Base-by-base conservation (phyloP, 2,113 vertebrate genomes). In the Pipra filicauda region DNA sequence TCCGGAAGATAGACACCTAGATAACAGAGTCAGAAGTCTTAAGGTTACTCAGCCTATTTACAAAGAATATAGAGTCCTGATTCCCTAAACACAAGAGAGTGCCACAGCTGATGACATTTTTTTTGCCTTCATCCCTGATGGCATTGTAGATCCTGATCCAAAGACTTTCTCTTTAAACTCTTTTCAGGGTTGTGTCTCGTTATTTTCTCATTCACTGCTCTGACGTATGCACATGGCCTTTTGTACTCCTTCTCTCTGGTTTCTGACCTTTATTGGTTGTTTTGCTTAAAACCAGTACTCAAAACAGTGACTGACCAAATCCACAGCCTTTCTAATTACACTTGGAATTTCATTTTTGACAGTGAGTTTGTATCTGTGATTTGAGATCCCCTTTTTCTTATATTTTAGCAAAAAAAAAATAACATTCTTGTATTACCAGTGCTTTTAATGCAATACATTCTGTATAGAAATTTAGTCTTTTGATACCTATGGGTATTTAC, bases 1-100 rank as follows among this genome's bases (percentile, higher is more conserved):
- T 15, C 20, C 1, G 1, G 9, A 6, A 46, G 11, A 4, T 10
- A 48, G 8, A 11, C 8, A 26, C 4, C 11, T 28, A 39, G 21
- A 15, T 23, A 59, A 49, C 15, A 28, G 15, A 75, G 31, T 28
- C 17, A 46, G 41, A 16, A 82, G 28, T 35, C 54, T 54, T 66
- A 35, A 27, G 8, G 35, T 70, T 84, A 58, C 19, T 78, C 18
- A 54, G 31, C 7, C 8, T 43, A 64, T 77, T 80, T 92, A 21
- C 12, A 51, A 83, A 83, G 41, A 52, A 44, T n/a, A n/a, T 37
- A 35, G 4, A 64, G 18, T 51, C 13, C n/a, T 72, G 5, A 24
- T 91, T 76, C 37, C 41, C 17, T 75, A 61, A 79, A 65, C 49
- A 57, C 21, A 64, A 87, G 17, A 48, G 26, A 83, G n/a, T 70